These are phyloP conservation scores for Crypturellus tataupa DNA, from an alignment of 2,797 vertebrate genomes.

Conservation along the genomic window DNA sequence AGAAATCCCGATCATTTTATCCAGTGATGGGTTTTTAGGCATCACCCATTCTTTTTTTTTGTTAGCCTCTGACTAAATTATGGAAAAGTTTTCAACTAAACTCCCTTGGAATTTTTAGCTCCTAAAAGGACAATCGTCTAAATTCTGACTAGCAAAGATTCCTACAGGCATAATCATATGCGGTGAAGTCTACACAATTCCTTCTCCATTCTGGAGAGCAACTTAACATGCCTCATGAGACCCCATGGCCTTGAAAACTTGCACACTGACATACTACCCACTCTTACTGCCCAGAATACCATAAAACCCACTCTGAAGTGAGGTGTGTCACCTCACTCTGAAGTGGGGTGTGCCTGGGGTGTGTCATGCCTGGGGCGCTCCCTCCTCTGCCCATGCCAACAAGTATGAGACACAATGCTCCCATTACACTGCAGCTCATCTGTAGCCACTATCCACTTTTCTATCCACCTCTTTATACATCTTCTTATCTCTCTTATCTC, in stretches of 20 bases:
- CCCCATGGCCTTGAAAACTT: background rate
- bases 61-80: background rate
- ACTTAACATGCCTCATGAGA: background rate
- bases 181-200: background rate
- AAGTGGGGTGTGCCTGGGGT: background rate
- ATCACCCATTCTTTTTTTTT: background rate
- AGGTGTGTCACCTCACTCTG: background rate
- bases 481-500: background rate
- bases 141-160: background rate
- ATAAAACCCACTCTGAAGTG: background rate
- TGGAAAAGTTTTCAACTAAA: background rate
- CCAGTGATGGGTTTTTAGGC: background rate
- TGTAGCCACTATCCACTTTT: background rate
- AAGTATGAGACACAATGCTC: background rate
- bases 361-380: background rate
- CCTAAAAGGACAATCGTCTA: background rate
- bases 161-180: background rate
- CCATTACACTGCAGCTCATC: background rate
- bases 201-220: background rate
- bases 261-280: background rate
- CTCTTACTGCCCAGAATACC: background rate
- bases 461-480: background rate
- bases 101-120: background rate
- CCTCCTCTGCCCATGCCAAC: background rate
- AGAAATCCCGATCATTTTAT: background rate